Conservation (phyloP, 2,797 vertebrate genomes). For the Artibeus jamaicensis region DNA sequence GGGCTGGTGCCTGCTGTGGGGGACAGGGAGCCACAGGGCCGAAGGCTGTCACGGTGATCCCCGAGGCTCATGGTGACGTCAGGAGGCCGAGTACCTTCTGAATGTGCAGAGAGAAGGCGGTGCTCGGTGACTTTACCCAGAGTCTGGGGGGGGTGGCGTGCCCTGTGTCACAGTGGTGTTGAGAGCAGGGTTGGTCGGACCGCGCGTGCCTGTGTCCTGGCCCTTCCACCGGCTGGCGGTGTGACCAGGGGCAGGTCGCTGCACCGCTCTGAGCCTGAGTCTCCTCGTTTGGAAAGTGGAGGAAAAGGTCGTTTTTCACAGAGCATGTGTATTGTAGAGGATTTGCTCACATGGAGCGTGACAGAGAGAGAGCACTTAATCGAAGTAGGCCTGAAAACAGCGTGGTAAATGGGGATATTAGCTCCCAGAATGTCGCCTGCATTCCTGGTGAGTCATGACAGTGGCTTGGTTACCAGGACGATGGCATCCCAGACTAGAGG, state of each 20-base stretch:
- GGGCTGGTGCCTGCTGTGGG: not conserved
- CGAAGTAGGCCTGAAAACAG: not conserved
- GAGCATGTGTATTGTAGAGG: not conserved
- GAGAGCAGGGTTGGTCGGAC: not conserved
- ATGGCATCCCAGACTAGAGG: not conserved
- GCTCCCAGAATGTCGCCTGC: not conserved
- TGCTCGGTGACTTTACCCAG: not conserved
- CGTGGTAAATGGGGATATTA: accelerated
- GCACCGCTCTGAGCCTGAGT: not conserved
- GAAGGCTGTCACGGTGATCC: accelerated
- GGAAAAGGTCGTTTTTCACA: not conserved
- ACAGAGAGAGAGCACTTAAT: not conserved
- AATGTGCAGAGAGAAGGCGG: accelerated
- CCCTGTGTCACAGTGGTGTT: not conserved
- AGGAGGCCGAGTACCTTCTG: not conserved
- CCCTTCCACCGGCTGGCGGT: not conserved
- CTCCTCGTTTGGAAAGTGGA: not conserved
- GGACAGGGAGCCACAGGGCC: not conserved
- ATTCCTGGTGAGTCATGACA: not conserved
- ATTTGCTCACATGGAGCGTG: not conserved
- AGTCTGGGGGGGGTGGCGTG: accelerated
- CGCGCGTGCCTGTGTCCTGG: not conserved
- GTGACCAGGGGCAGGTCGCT: not conserved
- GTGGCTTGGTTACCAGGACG: not conserved
- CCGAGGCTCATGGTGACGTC: accelerated